Evolutionary conservation across 2,888 invertebrate genomes (phyloP).

Genomic region (Agonum fuliginosum): DNA sequence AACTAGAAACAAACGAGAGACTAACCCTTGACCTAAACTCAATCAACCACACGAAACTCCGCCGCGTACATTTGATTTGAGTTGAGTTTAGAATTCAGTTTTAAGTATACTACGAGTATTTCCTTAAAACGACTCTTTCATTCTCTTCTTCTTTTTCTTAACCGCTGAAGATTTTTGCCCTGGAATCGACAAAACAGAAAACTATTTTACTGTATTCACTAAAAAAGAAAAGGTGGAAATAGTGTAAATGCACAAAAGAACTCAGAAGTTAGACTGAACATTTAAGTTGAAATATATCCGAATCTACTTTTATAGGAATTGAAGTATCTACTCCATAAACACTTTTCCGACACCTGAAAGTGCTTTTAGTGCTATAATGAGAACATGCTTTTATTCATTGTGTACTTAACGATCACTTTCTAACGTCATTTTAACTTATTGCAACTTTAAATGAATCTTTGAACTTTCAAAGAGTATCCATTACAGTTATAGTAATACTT

Average conservation of each 20-base stretch:
- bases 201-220: constrained; percentile 18
- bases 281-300: constrained; percentile 39
- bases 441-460: not conserved
- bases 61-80: constrained; percentile 10
- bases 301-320: constrained; percentile 35
- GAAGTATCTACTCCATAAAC: constrained; percentile 38
- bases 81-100: constrained; percentile 24
- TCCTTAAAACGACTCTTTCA: constrained; percentile 1
- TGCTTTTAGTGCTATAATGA: constrained; percentile 11
- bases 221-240: not conserved
- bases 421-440: not conserved
- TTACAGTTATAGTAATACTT: not conserved
- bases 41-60: constrained; percentile 23
- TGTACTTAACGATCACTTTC: constrained; percentile 10
- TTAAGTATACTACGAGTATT: not conserved
- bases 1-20: constrained; percentile 42
- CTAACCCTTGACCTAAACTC: constrained; percentile 41
- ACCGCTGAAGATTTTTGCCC: not conserved
- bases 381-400: not conserved
- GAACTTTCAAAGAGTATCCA: not conserved
- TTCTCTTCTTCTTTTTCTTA: not conserved
- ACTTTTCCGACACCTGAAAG: not conserved
- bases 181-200: constrained; percentile 22
- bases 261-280: constrained; percentile 16
- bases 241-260: constrained; percentile 30